Base-by-base conservation (phyloP, 2,888 invertebrate species). In the Lycaena phlaeas region DNA sequence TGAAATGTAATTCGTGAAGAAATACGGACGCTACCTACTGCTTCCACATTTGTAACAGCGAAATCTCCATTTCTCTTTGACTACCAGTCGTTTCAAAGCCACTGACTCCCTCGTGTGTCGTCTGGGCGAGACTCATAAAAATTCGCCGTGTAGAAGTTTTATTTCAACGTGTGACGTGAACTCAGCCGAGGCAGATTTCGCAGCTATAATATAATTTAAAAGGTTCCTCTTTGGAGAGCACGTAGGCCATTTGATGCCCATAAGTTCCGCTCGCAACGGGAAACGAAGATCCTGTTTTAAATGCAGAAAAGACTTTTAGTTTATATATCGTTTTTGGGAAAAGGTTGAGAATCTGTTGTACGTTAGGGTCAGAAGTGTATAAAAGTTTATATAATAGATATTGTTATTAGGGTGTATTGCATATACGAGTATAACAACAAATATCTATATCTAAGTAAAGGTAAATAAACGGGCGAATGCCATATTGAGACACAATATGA, bases 61-160 rank as follows among this genome's bases (percentile, higher is more conserved):
- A 78, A 79, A 81, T 79, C 77, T 78, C 77, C 77, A 81, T 81
- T 78, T 79, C 76, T 73, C 78, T 79, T 79, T 81, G 78, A 78
- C 73, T 76, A 63, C 63, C 67, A 73, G 77, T 69, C 79, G 73
- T 77, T 78, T 68, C 68, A 66, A 69, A 71, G 75, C 72, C 75
- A 71, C 65, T 54, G 65, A 56, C 65, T 77, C 79, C 76, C 79
- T 54, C 54, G 77, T 65, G 79, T 68, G 71, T 77, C 75, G 75
- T 53, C 49, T 60, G 63, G 62, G 66, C 70, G 75, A 72, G 73
- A 68, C 74, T 78, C 78, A 77, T 81, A 79, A 81, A 79, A 79
- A 78, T 77, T 76, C 74, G 68, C 64, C 64, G 60, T 64, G 63
- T 67, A 67, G 64, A 78, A 73, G 67, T 72, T 73, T 64, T 53